These are phyloP conservation scores for Cryptocephalus primarius DNA, from an alignment of 2,888 invertebrate species.

Conservation along the genomic window DNA sequence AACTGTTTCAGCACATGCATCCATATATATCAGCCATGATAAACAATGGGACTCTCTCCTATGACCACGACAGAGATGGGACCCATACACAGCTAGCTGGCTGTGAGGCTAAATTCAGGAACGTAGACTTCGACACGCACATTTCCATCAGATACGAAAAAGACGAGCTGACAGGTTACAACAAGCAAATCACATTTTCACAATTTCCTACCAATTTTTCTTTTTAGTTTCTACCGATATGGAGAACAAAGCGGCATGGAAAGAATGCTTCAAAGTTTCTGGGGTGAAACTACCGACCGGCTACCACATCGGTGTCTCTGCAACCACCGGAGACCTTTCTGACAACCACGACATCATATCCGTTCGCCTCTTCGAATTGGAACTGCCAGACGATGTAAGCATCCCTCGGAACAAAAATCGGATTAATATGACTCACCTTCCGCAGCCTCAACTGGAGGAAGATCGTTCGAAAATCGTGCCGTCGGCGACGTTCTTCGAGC, in stretches of 20 bases:
- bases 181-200: slow-evolving; percentile 1
- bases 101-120: slow-evolving; percentile 92
- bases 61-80: slow-evolving; percentile 98
- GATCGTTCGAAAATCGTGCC: slow-evolving; percentile 79
- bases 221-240: slow-evolving; percentile 77
- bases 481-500: slow-evolving; percentile 78
- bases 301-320: slow-evolving; percentile 87
- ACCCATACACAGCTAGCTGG: slow-evolving; percentile 96
- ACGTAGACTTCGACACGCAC: slow-evolving; percentile 81
- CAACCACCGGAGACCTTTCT: slow-evolving; percentile 93
- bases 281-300: slow-evolving; percentile 90
- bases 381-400: slow-evolving; percentile 56
- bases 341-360: slow-evolving; percentile 94
- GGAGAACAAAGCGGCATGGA: slow-evolving; percentile 87
- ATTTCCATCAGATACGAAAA: slow-evolving; percentile 84
- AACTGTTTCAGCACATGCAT: slow-evolving; percentile 73
- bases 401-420: not conserved
- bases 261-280: slow-evolving; percentile 80
- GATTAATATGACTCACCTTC: no score
- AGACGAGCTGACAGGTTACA: slow-evolving; percentile 70
- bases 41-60: slow-evolving; percentile 88
- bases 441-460: slow-evolving; percentile 35
- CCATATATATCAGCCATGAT: slow-evolving; percentile 98
- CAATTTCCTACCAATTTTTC: slow-evolving; percentile 1
- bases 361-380: slow-evolving; percentile 86